A percentile compares a stretch with the other conserved stretches of the same genome.
These are phyloP conservation scores for Drosophila ochracea DNA, from an alignment of 2,888 invertebrate genomes.

Conservation along the genomic window DNA sequence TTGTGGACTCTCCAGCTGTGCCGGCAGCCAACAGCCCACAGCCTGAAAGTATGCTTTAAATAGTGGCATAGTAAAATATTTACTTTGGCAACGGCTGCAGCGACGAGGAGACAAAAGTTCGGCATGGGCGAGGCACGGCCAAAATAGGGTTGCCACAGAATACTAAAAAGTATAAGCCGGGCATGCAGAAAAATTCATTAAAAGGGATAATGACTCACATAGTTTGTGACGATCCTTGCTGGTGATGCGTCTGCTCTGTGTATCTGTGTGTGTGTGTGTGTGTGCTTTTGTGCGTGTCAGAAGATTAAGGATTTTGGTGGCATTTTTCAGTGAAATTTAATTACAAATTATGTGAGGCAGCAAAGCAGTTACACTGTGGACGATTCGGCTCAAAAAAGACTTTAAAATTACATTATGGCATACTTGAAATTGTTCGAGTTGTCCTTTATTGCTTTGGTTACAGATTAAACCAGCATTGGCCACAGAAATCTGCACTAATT, in stretches of 20 bases:
- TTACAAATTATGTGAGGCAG: slow-evolving; percentile 71
- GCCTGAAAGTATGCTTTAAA: slow-evolving; percentile 77
- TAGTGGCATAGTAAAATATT: slow-evolving; percentile 78
- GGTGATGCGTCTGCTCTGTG: slow-evolving; percentile 6
- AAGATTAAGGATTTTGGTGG: slow-evolving; percentile 69
- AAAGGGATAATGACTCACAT: slow-evolving; percentile 79
- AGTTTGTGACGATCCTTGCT: slow-evolving; percentile 58
- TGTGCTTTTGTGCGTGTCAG: slow-evolving; percentile 35
- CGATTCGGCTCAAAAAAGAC: slow-evolving; percentile 22
- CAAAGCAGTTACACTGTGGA: slow-evolving; percentile 51
- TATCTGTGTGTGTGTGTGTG: slow-evolving; percentile 1
- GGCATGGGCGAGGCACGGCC: slow-evolving; percentile 11
- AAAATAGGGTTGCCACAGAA: slow-evolving; percentile 41
- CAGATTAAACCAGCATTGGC: slow-evolving; percentile 15
- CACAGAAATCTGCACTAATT: slow-evolving; percentile 52
- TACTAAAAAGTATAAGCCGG: slow-evolving; percentile 66
- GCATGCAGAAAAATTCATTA: slow-evolving; percentile 77
- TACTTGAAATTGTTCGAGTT: slow-evolving; percentile 21
- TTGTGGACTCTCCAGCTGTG: slow-evolving; percentile 64
- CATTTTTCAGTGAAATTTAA: slow-evolving; percentile 76
- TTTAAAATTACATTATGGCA: slow-evolving; percentile 19
- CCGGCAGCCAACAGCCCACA: slow-evolving; percentile 46
- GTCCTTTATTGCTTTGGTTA: neutral
- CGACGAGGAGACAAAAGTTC: slow-evolving; percentile 32
- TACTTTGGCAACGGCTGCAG: slow-evolving; percentile 70